These are phyloP conservation scores for Apostichopus leukothele DNA, from an alignment of 53 echinoderm and acorn worm genomes.

Conservation along the genomic window DNA sequence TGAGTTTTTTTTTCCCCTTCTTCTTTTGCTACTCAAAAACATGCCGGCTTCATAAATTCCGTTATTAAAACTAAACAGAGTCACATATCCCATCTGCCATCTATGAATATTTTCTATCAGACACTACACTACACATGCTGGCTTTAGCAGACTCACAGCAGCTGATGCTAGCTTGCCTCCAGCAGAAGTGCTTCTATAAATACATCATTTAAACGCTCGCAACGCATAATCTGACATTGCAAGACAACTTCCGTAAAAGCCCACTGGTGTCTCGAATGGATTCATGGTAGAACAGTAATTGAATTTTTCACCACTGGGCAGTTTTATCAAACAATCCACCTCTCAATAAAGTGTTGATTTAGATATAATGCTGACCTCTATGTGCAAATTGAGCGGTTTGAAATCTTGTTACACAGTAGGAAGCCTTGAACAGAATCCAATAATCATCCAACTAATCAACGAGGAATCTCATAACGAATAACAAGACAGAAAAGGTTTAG, in stretches of 20 bases:
- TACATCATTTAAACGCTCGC: background rate
- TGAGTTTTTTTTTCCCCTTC: too few relatives aligned
- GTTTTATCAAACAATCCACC: slow-evolving; percentile 32
- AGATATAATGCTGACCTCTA: slow-evolving; percentile 37
- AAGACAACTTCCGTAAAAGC: background rate
- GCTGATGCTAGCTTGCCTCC: background rate
- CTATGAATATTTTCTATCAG: background rate
- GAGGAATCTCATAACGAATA: too few relatives aligned
- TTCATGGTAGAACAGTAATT: slow-evolving; percentile 35
- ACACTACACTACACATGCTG: background rate
- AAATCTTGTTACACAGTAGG: slow-evolving; percentile 31
- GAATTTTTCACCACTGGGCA: slow-evolving; percentile 43
- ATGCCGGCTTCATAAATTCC: background rate
- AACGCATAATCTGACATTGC: background rate
- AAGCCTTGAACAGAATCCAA: slow-evolving; percentile 24
- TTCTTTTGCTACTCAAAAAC: too few relatives aligned
- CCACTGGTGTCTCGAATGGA: slow-evolving; percentile 17
- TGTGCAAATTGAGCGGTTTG: slow-evolving; percentile 4
- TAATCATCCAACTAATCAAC: background rate
- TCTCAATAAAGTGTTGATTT: slow-evolving; percentile 37
- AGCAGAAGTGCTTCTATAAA: slow-evolving; percentile 13
- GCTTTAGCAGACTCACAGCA: slow-evolving; percentile 23
- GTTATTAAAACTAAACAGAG: background rate
- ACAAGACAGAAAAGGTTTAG: too few relatives aligned
- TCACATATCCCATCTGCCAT: background rate